These are phyloP conservation scores for Hipposideros larvatus DNA, from an alignment of 2,797 vertebrate species.

Conservation along the genomic window DNA sequence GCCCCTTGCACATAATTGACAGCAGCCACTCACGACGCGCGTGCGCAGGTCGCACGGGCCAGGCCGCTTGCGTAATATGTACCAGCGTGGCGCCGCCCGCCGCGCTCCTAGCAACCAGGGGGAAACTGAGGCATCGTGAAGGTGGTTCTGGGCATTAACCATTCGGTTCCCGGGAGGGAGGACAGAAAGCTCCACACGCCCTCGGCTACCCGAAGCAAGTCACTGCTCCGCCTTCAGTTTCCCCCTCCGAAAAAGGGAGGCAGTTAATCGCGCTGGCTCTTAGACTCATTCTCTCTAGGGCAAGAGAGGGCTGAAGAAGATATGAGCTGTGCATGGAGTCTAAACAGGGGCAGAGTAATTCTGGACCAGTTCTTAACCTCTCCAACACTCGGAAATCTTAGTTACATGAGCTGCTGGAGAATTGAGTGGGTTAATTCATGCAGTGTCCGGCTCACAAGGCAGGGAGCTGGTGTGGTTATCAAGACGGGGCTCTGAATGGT, in stretches of 20 bases:
- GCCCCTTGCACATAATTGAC: conserved; percentile 43
- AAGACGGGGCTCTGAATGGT: background rate
- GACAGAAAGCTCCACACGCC: background rate
- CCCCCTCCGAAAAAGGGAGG: background rate
- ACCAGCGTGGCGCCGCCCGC: background rate
- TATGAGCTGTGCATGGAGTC: background rate
- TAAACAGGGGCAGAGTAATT: background rate
- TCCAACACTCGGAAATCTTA: background rate
- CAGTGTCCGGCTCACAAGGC: background rate
- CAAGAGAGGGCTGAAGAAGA: background rate
- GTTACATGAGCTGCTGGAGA: background rate
- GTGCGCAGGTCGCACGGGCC: conserved; percentile 54
- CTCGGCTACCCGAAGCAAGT: background rate
- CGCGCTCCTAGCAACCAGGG: rapidly evolving
- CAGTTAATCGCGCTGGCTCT: background rate
- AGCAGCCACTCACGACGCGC: background rate
- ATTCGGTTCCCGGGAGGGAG: background rate
- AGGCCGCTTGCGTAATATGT: rapidly evolving
- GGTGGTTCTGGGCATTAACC: background rate
- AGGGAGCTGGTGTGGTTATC: background rate
- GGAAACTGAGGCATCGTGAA: rapidly evolving
- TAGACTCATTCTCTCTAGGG: background rate
- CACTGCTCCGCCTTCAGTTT: background rate
- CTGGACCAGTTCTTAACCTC: background rate
- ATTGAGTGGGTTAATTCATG: background rate